Percentiles rank a stretch among this genome's conserved stretches.
Conservation (phyloP, 2,888 invertebrate genomes). For the Lamproptera curius region DNA sequence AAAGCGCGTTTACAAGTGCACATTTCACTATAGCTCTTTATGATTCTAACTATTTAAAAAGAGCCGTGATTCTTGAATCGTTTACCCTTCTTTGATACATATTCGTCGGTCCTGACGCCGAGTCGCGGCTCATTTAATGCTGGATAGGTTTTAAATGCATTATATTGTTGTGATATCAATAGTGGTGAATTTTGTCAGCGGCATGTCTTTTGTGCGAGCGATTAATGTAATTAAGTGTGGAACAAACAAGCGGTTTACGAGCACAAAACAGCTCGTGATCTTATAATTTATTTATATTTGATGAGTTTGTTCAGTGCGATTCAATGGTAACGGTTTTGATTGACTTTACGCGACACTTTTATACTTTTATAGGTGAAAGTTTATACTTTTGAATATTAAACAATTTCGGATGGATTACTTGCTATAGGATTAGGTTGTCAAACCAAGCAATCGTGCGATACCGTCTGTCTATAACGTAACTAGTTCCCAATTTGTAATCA, state of each 20-base stretch:
- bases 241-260: constrained; percentile 40
- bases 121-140: constrained; percentile 41
- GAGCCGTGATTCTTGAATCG: constrained; percentile 48
- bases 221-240: constrained; percentile 67
- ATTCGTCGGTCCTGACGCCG: constrained; percentile 29
- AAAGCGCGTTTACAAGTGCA: constrained; percentile 75
- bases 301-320: constrained; percentile 15
- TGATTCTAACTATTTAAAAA: constrained; percentile 56
- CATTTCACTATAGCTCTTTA: constrained; percentile 75
- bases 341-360: neutral
- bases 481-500: too few species aligned
- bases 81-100: constrained; percentile 34
- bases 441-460: too few species aligned
- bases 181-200: constrained; percentile 65
- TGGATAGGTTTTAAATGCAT: constrained; percentile 70
- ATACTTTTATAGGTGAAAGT: too few species aligned
- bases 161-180: constrained; percentile 75
- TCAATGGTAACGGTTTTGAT: neutral
- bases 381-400: too few species aligned
- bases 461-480: too few species aligned
- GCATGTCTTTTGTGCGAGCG: constrained; percentile 63
- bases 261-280: constrained; percentile 32
- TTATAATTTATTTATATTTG: constrained; percentile 19
- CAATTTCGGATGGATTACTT: too few species aligned
- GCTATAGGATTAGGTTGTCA: too few species aligned